phyloP scores from a whole-genome alignment of 1,140 invertebrate species.

The Drosophila saltans region DNA sequence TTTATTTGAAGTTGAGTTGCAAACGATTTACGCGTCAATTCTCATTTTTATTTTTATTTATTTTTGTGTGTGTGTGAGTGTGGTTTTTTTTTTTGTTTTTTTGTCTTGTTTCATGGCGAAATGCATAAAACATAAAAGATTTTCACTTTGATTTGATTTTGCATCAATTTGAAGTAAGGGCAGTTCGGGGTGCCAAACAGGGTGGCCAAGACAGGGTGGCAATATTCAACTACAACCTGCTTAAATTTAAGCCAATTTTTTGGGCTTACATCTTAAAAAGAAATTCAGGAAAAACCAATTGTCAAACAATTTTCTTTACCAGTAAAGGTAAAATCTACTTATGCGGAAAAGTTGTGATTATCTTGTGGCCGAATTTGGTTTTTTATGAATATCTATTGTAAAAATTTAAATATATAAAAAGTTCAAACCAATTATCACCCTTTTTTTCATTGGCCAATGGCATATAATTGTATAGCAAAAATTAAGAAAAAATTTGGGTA shows the following conservation, averaged over 20 bases:
- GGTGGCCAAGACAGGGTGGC: background rate
- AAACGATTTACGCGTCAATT: constrained; percentile 44
- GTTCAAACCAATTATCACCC: too few species aligned
- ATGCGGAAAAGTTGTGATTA: too few species aligned
- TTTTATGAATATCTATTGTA: too few species aligned
- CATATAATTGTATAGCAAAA: too few species aligned
- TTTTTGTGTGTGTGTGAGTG: background rate
- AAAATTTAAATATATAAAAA: too few species aligned
- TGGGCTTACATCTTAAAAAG: too few species aligned
- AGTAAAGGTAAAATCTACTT: too few species aligned
- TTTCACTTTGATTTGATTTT: constrained; percentile 65
- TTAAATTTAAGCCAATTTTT: background rate
- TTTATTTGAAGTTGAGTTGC: constrained; percentile 48
- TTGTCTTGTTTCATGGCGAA: constrained; percentile 5
- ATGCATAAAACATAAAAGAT: constrained; percentile 54
- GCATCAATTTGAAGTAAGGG: constrained; percentile 5
- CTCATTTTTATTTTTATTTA: constrained; percentile 32
- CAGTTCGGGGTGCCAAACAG: background rate
- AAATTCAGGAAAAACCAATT: too few species aligned
- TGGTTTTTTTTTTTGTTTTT: constrained; percentile 10
- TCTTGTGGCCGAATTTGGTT: too few species aligned
- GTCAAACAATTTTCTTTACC: too few species aligned
- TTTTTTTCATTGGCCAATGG: too few species aligned
- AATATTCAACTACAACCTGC: background rate
- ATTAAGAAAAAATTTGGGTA: too few species aligned